These are phyloP conservation scores for Gastrophysa polygoni DNA, from an alignment of 2,888 invertebrate genomes.

Conservation along the genomic window DNA sequence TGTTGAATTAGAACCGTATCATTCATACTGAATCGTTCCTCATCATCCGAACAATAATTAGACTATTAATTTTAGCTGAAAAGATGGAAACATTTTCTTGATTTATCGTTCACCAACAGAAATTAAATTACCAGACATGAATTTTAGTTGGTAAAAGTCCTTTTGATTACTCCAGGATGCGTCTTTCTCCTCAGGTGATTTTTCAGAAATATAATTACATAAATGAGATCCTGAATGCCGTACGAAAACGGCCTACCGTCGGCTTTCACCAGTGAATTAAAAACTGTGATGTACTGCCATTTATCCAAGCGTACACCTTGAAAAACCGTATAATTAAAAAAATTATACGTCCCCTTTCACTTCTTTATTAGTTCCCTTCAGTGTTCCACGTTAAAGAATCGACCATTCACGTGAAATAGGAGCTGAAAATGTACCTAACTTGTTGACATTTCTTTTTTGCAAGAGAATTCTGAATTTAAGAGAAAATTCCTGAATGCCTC, in stretches of 20 bases:
- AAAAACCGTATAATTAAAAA: slow-evolving; percentile 29
- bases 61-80: too few relatives aligned
- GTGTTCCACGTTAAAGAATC: slow-evolving; percentile 14
- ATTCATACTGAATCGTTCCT: too few relatives aligned
- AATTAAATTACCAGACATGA: neutral
- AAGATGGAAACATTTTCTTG: neutral
- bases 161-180: neutral
- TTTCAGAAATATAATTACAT: slow-evolving; percentile 8
- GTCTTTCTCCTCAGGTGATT: neutral
- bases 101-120: neutral
- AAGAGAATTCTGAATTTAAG: neutral
- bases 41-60: too few relatives aligned
- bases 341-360: slow-evolving; percentile 27
- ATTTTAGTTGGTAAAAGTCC: neutral
- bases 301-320: slow-evolving; percentile 18
- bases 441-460: neutral
- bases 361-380: slow-evolving; percentile 22
- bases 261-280: slow-evolving; percentile 19
- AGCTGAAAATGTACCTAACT: neutral
- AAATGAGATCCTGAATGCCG: slow-evolving; percentile 11
- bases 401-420: neutral
- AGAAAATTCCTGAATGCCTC: neutral
- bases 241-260: neutral
- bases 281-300: slow-evolving; percentile 24
- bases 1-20: too few relatives aligned